These are phyloP conservation scores for Mythimna ferrago DNA, from an alignment of 2,888 invertebrate genomes.

Conservation along the genomic window DNA sequence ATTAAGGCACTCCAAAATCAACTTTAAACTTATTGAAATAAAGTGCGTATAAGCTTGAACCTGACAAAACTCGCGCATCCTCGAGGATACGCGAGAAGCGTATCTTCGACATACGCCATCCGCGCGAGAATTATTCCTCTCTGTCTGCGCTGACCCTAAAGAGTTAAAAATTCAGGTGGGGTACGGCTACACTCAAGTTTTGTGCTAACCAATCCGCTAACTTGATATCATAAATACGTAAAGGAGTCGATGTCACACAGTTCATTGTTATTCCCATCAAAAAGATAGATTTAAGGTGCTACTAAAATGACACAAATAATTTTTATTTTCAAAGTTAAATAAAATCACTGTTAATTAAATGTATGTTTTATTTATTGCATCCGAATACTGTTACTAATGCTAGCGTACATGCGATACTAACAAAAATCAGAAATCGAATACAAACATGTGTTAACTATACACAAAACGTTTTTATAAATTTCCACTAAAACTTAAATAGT, in stretches of 20 bases:
- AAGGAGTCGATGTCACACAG: neutral
- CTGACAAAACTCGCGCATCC: too few relatives aligned
- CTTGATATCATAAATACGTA: neutral
- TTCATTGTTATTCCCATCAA: neutral
- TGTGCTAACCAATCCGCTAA: neutral
- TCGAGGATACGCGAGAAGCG: too few relatives aligned
- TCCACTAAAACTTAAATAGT: slow-evolving; percentile 77
- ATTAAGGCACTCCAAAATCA: too few relatives aligned
- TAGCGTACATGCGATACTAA: slow-evolving; percentile 85
- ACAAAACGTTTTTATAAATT: slow-evolving; percentile 80
- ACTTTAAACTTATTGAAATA: too few relatives aligned
- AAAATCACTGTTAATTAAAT: slow-evolving; percentile 68
- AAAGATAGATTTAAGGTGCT: slow-evolving; percentile 40
- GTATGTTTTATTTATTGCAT: slow-evolving; percentile 87
- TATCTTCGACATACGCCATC: too few relatives aligned
- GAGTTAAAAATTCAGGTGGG: neutral
- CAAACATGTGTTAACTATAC: slow-evolving; percentile 80
- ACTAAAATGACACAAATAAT: slow-evolving; percentile 38
- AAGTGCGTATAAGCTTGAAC: too few relatives aligned
- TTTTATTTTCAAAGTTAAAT: slow-evolving; percentile 50
- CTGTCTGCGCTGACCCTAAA: too few relatives aligned
- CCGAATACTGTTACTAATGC: slow-evolving; percentile 87
- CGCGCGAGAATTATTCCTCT: too few relatives aligned
- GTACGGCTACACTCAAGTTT: neutral
- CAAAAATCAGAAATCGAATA: slow-evolving; percentile 74